Conservation (phyloP, 1,140 invertebrate species). For the Camponotus pennsylvanicus region DNA sequence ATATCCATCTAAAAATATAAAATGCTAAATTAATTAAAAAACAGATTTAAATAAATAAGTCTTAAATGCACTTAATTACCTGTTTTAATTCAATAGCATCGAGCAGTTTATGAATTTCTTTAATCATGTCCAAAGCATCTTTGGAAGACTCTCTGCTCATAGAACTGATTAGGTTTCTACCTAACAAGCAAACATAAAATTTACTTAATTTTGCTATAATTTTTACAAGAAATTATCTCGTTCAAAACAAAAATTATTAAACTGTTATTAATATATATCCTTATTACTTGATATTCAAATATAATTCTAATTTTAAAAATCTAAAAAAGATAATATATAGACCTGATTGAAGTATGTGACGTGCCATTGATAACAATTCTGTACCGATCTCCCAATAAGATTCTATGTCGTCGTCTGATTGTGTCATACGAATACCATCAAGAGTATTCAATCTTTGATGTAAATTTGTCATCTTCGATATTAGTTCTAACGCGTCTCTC, state of each 20-base stretch:
- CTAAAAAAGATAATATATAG: neutral
- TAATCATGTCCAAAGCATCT: slow-evolving; percentile 88
- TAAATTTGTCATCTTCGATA: slow-evolving; percentile 87
- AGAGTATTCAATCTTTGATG: slow-evolving; percentile 83
- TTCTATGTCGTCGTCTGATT: slow-evolving; percentile 77
- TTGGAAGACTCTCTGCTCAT: slow-evolving; percentile 86
- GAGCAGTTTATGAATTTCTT: slow-evolving; percentile 87
- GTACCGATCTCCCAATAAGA: slow-evolving; percentile 77
- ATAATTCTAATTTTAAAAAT: slow-evolving; percentile 20
- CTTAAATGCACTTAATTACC: slow-evolving; percentile 71
- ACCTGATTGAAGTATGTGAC: slow-evolving; percentile 80
- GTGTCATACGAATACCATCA: slow-evolving; percentile 72
- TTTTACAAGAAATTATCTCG: neutral
- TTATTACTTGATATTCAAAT: slow-evolving; percentile 29
- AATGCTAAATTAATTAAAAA: slow-evolving; percentile 9
- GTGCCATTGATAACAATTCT: slow-evolving; percentile 74
- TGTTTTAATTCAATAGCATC: slow-evolving; percentile 88
- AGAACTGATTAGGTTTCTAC: slow-evolving; percentile 72
- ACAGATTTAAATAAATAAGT: neutral
- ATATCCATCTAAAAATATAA: slow-evolving; percentile 83
- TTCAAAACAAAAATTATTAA: slow-evolving; percentile 30
- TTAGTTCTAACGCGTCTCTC: slow-evolving; percentile 85
- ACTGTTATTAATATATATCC: slow-evolving; percentile 8
- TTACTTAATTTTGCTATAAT: slow-evolving; percentile 28
- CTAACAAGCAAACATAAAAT: slow-evolving; percentile 58